Evolutionary conservation across 2,888 invertebrate species (phyloP), one percentile per base, ranked within the genome.

Genomic region (Entomobrya multifasciata): DNA sequence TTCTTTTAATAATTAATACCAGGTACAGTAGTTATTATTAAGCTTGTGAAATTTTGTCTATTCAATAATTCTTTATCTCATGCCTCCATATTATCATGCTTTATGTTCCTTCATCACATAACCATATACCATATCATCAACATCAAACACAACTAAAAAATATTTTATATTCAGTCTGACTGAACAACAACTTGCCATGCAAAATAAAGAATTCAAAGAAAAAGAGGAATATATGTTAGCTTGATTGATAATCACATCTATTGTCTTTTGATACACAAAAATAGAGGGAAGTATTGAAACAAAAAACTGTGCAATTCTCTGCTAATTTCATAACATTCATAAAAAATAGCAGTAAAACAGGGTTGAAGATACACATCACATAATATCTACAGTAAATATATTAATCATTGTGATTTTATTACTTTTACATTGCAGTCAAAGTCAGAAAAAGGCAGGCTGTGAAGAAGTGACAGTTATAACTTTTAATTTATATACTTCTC

Each of bases 401-500:
- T n/a, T n/a, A n/a, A n/a, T 47, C 13, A 47, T 57, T 20, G 55
- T 11, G 55, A 22, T 22, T 57, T 2, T 20, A 52, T 52, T 41
- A 41, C 15, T 49, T 27, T 60, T 25, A 15, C 25, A 60, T 27
- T 27, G 65, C 65, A 65, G 65, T 65, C 65, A 65, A 65, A 65
- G 65, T 65, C 36, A 41, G 17, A 65, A n/a, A n/a, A 65, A 62
- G 65, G 65, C 65, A 65, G 65, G 36, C 36, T 30, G 17, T 65
- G 65, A 65, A 65, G 65, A 65, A 36, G 65, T 65, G 65, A 57
- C 25, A 1, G n/a, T n/a, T n/a, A n/a, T n/a, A n/a, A n/a, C n/a
- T n/a, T n/a, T n/a, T n/a, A n/a, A n/a, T n/a, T n/a, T n/a, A n/a
- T n/a, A n/a, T n/a, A n/a, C n/a, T n/a, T n/a, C n/a, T n/a, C n/a